Evolutionary conservation across 2,888 invertebrate genomes (phyloP), one percentile per base, ranked within the genome.

Genomic region (Bellardia bayeri): DNA sequence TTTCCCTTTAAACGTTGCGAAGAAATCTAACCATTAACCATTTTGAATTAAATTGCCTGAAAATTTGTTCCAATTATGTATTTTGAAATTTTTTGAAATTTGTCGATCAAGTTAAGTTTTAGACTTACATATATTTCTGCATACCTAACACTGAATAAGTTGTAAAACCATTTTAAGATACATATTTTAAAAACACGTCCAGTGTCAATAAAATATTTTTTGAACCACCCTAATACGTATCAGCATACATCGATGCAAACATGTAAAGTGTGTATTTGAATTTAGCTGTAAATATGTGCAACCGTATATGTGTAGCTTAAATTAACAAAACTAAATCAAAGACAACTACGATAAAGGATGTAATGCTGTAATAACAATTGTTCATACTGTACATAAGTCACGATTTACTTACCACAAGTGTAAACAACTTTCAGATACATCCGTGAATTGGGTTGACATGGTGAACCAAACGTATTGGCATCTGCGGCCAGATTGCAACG

Each of bases 371-470:
- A 76, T 63, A 84, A 84, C 74, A 87, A 82, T 63, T 82, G 74
- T 63, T 76, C 54, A 68, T 40, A 63, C 78, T 49, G 63, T 51
- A 64, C 64, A 79, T 63, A 85, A 82, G 82, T 87, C 85, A 85
- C 58, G 79, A 87, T 87, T 85, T 79, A 95, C 97, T 96, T 94
- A 97, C 97, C 97, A 92, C 97, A 97, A 79, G 97, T 97, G 94
- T 97, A 97, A 92, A 97, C 97, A 90, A 97, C 97, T 95, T 97
- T 97, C 91, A 98, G 95, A 94, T 97, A 97, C 94, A 97, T 97
- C 91, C 97, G 95, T 91, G 97, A 97, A 90, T 97, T 96, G 1
- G 96, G 95, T 88, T 97, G 96, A 93, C 97, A 98, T 2, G 97
- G 97, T 90, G 96, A 96, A 33, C 97, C 97, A 91, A 97, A 98